These are phyloP conservation scores for Macropis europaea DNA, from an alignment of 2,888 invertebrate species.

Conservation along the genomic window DNA sequence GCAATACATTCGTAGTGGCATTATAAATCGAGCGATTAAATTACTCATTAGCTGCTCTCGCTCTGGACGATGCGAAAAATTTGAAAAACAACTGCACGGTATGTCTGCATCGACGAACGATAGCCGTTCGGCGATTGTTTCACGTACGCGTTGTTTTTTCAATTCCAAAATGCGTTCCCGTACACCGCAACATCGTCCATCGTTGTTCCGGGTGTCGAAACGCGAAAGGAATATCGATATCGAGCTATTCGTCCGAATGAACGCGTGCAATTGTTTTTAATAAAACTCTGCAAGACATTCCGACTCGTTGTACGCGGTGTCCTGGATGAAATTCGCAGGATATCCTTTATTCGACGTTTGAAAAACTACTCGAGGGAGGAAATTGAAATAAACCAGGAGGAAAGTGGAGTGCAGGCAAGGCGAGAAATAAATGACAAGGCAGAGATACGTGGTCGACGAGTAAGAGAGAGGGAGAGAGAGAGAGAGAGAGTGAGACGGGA, in stretches of 20 bases:
- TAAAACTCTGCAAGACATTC: background rate
- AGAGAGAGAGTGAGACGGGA: conserved; percentile 19
- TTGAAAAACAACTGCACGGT: too few species aligned
- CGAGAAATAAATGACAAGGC: conserved; percentile 42
- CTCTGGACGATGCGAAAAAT: too few species aligned
- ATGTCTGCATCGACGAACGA: too few species aligned
- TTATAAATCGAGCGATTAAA: too few species aligned
- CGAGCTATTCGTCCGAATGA: background rate
- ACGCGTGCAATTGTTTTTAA: background rate
- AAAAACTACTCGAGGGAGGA: conserved; percentile 32
- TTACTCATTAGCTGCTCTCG: too few species aligned
- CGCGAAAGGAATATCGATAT: conserved; percentile 13
- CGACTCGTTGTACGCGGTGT: background rate
- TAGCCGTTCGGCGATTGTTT: background rate
- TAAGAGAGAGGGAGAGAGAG: background rate
- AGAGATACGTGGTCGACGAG: background rate
- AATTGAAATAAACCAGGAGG: conserved; percentile 49
- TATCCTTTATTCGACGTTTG: conserved; percentile 23
- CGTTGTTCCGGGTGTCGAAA: background rate
- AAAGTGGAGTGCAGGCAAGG: conserved; percentile 20
- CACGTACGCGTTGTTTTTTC: background rate
- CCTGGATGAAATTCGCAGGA: background rate
- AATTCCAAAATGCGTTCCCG: background rate
- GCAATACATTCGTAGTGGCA: too few species aligned
- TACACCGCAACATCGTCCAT: background rate